Conservation (phyloP, 2,888 invertebrate genomes). For the Erynnis tages region DNA sequence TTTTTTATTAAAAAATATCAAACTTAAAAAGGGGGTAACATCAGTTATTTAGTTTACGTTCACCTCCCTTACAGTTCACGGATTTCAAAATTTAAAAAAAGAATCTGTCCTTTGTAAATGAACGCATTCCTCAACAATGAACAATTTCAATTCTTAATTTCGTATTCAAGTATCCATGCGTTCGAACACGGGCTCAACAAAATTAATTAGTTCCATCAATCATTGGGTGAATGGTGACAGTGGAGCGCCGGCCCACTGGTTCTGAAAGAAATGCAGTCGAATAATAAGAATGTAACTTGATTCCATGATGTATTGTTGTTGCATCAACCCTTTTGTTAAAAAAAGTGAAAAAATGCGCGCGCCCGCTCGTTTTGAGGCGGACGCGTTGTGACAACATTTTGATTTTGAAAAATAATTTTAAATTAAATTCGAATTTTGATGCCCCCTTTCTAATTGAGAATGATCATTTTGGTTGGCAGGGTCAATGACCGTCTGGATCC, state of each 20-base stretch:
- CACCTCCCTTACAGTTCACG: slow-evolving; percentile 24
- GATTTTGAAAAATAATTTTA: slow-evolving; percentile 30
- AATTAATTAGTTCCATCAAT: slow-evolving; percentile 82
- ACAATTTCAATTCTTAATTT: slow-evolving; percentile 54
- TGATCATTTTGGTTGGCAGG: too few species aligned
- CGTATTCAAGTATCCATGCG: slow-evolving; percentile 60
- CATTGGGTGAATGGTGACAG: slow-evolving; percentile 68
- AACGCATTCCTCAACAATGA: slow-evolving; percentile 45
- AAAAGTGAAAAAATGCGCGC: slow-evolving; percentile 49
- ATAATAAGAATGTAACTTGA: slow-evolving; percentile 73
- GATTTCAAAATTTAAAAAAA: slow-evolving; percentile 47
- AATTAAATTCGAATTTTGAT: not conserved
- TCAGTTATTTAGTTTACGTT: slow-evolving; percentile 2
- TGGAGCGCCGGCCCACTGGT: slow-evolving; percentile 61
- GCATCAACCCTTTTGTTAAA: slow-evolving; percentile 59
- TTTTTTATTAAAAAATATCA: not conserved
- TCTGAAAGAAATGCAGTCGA: slow-evolving; percentile 54
- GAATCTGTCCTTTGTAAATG: slow-evolving; percentile 49
- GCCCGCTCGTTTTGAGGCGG: slow-evolving; percentile 51
- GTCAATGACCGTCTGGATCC: too few species aligned
- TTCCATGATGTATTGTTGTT: slow-evolving; percentile 69
- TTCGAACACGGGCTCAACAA: slow-evolving; percentile 62
- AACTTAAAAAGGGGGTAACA: not conserved
- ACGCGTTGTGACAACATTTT: slow-evolving; percentile 66
- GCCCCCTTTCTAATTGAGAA: too few species aligned